A percentile compares a stretch with the other conserved stretches of the same genome.
Evolutionary conservation across 2,113 vertebrate genomes (phyloP).

Genomic region (Eptesicus fuscus): DNA sequence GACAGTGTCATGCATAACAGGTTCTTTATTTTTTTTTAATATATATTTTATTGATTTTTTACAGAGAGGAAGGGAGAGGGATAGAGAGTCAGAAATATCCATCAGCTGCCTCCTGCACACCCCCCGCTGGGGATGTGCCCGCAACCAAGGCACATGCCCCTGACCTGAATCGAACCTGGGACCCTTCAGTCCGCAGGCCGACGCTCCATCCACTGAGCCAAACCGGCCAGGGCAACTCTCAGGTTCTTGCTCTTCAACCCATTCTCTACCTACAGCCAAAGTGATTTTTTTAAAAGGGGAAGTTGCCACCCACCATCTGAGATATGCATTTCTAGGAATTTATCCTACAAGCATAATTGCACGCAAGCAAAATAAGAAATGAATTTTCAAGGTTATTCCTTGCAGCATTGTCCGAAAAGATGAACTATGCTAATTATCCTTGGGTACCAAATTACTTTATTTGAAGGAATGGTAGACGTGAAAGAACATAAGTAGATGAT

Average conservation of each 20-base stretch:
- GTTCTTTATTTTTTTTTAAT: no score
- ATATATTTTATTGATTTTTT: no score
- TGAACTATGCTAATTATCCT: background rate
- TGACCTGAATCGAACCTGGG: no score
- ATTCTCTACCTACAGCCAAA: background rate
- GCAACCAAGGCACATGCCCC: no score
- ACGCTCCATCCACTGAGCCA: no score
- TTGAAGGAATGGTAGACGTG: background rate
- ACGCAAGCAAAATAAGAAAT: conserved; percentile 7
- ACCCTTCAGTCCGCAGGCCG: no score
- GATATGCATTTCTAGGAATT: background rate
- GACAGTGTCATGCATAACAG: background rate
- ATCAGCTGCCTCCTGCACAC: no score
- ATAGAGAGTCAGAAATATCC: no score
- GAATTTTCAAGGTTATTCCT: background rate
- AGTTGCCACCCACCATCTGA: background rate
- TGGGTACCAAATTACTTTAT: background rate
- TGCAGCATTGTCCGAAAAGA: background rate
- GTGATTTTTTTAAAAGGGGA: background rate
- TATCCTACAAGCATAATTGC: background rate
- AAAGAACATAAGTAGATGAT: background rate
- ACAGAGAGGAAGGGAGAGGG: no score
- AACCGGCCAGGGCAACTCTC: background rate
- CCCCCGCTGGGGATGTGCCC: no score
- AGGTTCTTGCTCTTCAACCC: background rate